Evolutionary conservation across 2,113 vertebrate species (phyloP).

Genomic region (Gymnarchus niloticus): DNA sequence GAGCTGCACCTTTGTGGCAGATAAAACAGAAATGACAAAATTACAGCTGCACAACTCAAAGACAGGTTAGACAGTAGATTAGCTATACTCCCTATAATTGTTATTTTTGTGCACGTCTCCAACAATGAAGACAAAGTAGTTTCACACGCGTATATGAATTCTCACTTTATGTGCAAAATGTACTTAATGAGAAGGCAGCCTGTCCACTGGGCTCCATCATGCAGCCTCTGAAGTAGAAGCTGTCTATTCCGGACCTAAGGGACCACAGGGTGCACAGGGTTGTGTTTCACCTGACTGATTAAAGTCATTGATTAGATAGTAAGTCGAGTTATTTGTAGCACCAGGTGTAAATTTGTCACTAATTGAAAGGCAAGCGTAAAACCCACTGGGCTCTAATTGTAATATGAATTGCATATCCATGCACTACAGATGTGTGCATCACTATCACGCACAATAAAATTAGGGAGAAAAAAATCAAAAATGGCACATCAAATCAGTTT

Average conservation of each 20-base stretch:
- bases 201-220: background rate
- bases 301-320: background rate
- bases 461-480: background rate
- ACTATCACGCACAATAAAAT: background rate
- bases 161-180: background rate
- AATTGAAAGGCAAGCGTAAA: background rate
- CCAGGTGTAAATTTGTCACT: constrained; percentile 3
- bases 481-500: background rate
- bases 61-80: background rate
- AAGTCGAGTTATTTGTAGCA: background rate
- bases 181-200: background rate
- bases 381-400: background rate
- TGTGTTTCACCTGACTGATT: background rate
- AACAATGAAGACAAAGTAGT: background rate
- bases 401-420: background rate
- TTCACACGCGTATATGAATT: background rate
- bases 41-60: background rate
- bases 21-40: background rate
- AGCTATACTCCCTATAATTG: background rate
- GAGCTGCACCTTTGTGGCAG: background rate
- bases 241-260: background rate
- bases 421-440: background rate
- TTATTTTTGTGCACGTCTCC: background rate
- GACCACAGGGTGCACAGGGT: background rate
- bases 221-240: background rate